phyloP scores from a whole-genome alignment of 1,140 invertebrate species.

The Lanistes nyassanus region DNA sequence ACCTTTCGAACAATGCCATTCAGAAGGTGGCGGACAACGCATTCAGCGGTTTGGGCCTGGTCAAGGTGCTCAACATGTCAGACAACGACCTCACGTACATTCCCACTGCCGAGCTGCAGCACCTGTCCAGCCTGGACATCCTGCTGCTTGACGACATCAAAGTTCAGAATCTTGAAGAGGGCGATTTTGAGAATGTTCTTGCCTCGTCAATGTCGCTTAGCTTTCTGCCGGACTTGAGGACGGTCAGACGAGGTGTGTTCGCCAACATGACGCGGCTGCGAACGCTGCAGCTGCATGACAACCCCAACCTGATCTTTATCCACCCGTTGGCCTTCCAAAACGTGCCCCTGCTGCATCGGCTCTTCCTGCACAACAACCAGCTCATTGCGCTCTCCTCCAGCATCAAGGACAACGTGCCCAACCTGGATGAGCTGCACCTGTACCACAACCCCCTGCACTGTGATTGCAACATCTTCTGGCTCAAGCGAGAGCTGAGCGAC shows the following conservation, averaged over 20 bases:
- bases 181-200: slow-evolving; percentile 60
- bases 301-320: slow-evolving; percentile 64
- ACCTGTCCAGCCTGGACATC: slow-evolving; percentile 45
- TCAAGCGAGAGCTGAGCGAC: slow-evolving; percentile 49
- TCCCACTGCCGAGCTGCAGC: slow-evolving; percentile 41
- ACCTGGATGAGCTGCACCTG: slow-evolving; percentile 59
- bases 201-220: slow-evolving; percentile 60
- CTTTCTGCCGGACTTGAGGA: slow-evolving; percentile 60
- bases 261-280: slow-evolving; percentile 61
- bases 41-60: slow-evolving; percentile 44
- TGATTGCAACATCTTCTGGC: slow-evolving; percentile 69
- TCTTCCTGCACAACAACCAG: slow-evolving; percentile 66
- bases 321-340: slow-evolving; percentile 64
- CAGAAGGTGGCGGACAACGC: slow-evolving; percentile 36
- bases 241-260: slow-evolving; percentile 66
- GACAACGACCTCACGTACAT: slow-evolving; percentile 46
- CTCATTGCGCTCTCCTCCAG: slow-evolving; percentile 58
- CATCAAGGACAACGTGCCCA: slow-evolving; percentile 50
- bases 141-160: slow-evolving; percentile 57
- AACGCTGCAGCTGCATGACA: slow-evolving; percentile 64
- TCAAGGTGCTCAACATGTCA: slow-evolving; percentile 52
- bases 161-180: slow-evolving; percentile 49
- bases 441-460: slow-evolving; percentile 68
- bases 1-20: slow-evolving; percentile 52
- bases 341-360: slow-evolving; percentile 56